Evolutionary conservation across 2,797 vertebrate genomes (phyloP).

Genomic region (Lepilemur septentrionalis): DNA sequence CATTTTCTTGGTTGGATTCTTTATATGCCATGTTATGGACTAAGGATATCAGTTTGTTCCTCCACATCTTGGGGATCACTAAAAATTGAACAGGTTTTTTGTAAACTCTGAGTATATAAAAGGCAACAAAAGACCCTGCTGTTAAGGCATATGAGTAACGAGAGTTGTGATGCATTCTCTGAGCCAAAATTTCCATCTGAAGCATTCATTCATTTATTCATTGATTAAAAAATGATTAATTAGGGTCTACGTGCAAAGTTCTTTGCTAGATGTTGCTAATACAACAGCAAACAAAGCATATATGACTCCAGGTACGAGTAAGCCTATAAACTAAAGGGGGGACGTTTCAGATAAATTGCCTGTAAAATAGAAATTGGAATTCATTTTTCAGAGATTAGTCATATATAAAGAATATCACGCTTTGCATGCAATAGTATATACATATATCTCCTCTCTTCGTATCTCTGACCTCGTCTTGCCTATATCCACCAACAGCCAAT

Average conservation of each 20-base stretch:
- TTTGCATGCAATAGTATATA: not conserved
- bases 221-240: slow-evolving; percentile 12
- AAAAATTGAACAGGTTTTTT: not conserved
- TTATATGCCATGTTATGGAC: not conserved
- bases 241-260: not conserved
- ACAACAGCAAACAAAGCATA: not conserved
- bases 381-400: not conserved
- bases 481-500: not conserved
- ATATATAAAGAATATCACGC: not conserved
- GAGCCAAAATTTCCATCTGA: slow-evolving; percentile 15
- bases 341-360: not conserved
- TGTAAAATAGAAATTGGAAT: not conserved
- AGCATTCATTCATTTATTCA: slow-evolving; percentile 6
- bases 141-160: not conserved
- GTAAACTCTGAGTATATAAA: not conserved
- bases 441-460: not conserved
- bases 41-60: not conserved
- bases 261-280: not conserved
- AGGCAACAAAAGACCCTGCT: not conserved
- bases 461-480: not conserved
- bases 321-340: not conserved
- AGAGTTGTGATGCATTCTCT: not conserved
- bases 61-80: not conserved
- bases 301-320: not conserved
- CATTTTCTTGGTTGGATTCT: not conserved